These are phyloP conservation scores for Apogon talboti DNA, from an alignment of 2,797 vertebrate genomes.

Conservation along the genomic window DNA sequence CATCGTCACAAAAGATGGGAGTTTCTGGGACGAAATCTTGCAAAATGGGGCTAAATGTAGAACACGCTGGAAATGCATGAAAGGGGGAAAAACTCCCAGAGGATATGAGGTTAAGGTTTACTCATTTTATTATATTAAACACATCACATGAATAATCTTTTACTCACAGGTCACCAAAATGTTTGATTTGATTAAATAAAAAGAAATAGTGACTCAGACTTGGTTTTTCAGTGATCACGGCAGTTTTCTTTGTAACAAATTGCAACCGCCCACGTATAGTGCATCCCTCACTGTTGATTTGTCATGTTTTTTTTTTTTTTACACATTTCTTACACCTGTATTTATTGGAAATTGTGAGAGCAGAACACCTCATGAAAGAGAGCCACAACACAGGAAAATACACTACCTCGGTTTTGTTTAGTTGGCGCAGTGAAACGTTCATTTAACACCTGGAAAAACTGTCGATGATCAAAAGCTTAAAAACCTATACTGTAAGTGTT, in stretches of 20 bases:
- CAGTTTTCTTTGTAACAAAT: background rate
- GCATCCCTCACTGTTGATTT: background rate
- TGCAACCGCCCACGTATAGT: background rate
- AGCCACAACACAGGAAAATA: background rate
- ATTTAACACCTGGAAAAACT: background rate
- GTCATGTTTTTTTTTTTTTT: slow-evolving; percentile 1
- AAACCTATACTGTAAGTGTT: background rate
- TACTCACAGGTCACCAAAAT: too few species aligned
- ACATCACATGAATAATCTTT: too few species aligned
- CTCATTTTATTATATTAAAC: too few species aligned
- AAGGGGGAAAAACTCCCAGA: background rate
- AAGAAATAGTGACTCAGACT: too few species aligned
- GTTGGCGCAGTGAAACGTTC: background rate
- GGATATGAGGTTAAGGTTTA: too few species aligned
- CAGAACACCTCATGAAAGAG: too few species aligned
- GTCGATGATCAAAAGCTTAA: background rate
- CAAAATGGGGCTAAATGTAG: slow-evolving; percentile 9
- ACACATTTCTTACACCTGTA: background rate
- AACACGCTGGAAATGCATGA: slow-evolving; percentile 24
- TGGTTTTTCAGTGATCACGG: too few species aligned
- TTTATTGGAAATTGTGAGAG: background rate
- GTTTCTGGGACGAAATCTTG: slow-evolving; percentile 36
- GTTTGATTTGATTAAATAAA: too few species aligned
- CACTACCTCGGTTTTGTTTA: background rate
- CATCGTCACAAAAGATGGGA: slow-evolving; percentile 43